Evolutionary conservation across 2,113 vertebrate genomes (phyloP), one percentile per base, ranked within the genome.

Genomic region (Lates calcarifer): DNA sequence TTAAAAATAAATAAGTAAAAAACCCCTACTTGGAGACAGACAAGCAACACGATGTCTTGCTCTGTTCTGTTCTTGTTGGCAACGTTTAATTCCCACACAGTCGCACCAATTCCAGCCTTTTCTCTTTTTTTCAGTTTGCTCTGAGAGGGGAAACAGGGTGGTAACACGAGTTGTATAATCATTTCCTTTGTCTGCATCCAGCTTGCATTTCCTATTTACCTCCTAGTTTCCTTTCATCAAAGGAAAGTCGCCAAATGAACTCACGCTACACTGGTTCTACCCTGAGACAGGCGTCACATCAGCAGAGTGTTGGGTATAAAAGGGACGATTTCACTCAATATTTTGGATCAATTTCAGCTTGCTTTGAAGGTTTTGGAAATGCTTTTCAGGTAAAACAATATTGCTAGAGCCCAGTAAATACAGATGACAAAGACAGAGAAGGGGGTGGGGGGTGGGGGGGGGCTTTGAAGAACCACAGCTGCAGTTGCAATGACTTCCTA

Each of bases 401-500:
- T 66, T 17, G 17, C 33, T 9, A 35, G 47, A 51, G 73, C 39
- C 10, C 18, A 47, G 20, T 68, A 20, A 45, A 76, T 68, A 51
- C 28, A 57, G 57, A 77, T 73, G 81, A 86, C 77, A 88, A 69
- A 77, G 79, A 84, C 60, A 33, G 78, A 43, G 10, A 12, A 62
- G 18, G 18, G 83, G 76, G 69, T 67, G 81, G 76, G 66, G 18
- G 18, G 83, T n/a, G 66, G 18, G 18, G 83, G 76, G 69, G 69
- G 81, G 76, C 64, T 64, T 86, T 86, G 82, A 83, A 85, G 84
- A 87, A 87, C 85, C 84, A 74, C 92, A 92, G 92, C 93, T 91
- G 92, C 89, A 91, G 91, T 84, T 87, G 91, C 90, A 83, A 95
- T 93, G 89, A 94, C 94, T 94, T 96, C 94, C 94, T 94, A 93